Evolutionary conservation across 2,888 invertebrate genomes (phyloP).

Genomic region (Allophyes oxyacanthae): DNA sequence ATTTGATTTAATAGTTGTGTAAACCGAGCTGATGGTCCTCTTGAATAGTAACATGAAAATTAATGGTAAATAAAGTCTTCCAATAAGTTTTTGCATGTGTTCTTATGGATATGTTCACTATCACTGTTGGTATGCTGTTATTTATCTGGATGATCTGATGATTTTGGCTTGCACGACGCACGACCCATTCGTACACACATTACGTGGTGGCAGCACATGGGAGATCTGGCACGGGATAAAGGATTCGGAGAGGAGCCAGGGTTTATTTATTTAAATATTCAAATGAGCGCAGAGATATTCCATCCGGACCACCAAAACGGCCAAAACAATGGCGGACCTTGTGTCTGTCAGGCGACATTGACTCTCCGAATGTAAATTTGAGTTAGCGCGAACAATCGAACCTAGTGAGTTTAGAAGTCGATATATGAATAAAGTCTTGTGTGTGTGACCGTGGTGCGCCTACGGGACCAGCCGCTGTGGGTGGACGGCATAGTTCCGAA

Average conservation of each 20-base stretch:
- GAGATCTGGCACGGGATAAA: conserved; percentile 61
- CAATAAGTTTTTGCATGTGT: conserved; percentile 78
- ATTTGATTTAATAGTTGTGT: conserved; percentile 65
- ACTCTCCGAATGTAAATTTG: conserved; percentile 85
- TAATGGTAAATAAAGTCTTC: conserved; percentile 81
- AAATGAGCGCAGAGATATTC: conserved; percentile 76
- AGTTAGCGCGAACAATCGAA: conserved; percentile 84
- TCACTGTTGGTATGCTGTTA: conserved; percentile 71
- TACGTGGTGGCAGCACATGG: conserved; percentile 63
- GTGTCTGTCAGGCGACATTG: conserved; percentile 83
- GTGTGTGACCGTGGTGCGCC: conserved; percentile 88
- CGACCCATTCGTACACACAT: conserved; percentile 65
- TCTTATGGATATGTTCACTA: conserved; percentile 71
- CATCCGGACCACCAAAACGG: conserved; percentile 82
- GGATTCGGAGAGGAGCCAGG: conserved; percentile 54
- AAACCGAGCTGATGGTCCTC: conserved; percentile 85
- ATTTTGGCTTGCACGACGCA: conserved; percentile 87
- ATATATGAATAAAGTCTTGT: conserved; percentile 82
- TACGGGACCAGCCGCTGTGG: conserved; percentile 87
- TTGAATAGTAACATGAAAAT: conserved; percentile 89
- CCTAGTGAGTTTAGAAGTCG: conserved; percentile 82
- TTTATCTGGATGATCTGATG: conserved; percentile 78
- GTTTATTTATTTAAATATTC: conserved; percentile 74
- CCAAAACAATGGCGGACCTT: conserved; percentile 86
- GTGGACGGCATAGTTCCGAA: conserved; percentile 88